phyloP scores from a whole-genome alignment of 2,113 vertebrate species.

The Merops nubicus region DNA sequence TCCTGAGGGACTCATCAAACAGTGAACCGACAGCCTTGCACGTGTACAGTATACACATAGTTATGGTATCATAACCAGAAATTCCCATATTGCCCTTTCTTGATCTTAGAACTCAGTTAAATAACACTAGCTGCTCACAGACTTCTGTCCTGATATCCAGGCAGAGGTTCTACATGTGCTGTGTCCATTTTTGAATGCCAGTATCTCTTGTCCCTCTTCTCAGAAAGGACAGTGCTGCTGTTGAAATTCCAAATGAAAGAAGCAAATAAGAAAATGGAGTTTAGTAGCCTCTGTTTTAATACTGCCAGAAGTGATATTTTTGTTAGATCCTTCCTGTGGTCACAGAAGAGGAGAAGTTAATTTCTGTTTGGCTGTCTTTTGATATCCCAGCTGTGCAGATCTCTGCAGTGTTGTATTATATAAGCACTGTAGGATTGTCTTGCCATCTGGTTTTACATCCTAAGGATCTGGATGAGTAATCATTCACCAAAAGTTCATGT shows the following conservation, averaged over 20 bases:
- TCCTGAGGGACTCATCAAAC: rapidly evolving
- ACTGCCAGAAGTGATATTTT: not conserved
- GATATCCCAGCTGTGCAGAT: not conserved
- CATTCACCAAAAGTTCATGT: not conserved
- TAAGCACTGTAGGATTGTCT: not conserved
- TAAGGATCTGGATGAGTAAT: not conserved
- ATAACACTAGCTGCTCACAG: not conserved
- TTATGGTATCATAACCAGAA: not conserved
- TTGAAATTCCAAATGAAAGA: not conserved
- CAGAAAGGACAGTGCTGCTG: not conserved
- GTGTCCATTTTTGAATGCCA: not conserved
- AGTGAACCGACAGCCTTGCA: not conserved
- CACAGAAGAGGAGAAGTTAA: not conserved
- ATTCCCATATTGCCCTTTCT: not conserved
- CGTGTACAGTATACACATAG: not conserved
- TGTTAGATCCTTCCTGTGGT: not conserved
- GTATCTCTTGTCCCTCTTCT: too few species aligned
- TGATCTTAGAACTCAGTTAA: not conserved
- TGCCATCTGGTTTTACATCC: not conserved
- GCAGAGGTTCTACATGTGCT: not conserved
- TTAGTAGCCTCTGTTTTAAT: not conserved
- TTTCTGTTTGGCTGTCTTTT: not conserved
- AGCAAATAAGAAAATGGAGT: not conserved
- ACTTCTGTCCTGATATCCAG: not conserved
- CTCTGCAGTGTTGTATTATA: not conserved